A percentile compares a stretch with the other conserved stretches of the same genome.
These are phyloP conservation scores for Chrysodeixis includens DNA, from an alignment of 2,888 invertebrate genomes.

Conservation along the genomic window DNA sequence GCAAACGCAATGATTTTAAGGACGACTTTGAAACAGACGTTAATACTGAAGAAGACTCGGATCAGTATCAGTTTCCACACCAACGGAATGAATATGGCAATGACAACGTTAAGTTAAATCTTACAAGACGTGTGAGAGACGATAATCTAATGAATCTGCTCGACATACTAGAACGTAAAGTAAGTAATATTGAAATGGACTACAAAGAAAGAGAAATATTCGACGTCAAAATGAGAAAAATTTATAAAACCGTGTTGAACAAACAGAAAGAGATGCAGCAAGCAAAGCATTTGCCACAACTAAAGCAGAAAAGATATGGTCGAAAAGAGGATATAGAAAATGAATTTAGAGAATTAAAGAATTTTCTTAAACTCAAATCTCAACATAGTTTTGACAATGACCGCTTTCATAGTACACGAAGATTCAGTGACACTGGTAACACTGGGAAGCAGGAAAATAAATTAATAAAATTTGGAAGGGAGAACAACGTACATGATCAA, in stretches of 20 bases:
- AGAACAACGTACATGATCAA: neutral
- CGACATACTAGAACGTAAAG: conserved; percentile 32
- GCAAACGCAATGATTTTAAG: neutral
- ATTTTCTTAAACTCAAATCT: conserved; percentile 1
- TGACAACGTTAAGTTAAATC: neutral
- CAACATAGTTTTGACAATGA: neutral
- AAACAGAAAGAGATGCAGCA: conserved; percentile 6
- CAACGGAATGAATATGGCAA: neutral
- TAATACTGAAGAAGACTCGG: neutral
- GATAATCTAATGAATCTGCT: conserved; percentile 23
- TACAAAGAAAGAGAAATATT: conserved; percentile 20
- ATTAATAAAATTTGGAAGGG: neutral
- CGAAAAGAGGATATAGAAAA: conserved; percentile 13
- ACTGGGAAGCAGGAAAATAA: neutral
- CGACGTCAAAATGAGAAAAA: conserved; percentile 31
- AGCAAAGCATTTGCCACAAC: neutral
- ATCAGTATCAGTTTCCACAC: neutral
- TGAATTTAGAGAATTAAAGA: neutral
- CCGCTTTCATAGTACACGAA: neutral
- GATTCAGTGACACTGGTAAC: neutral
- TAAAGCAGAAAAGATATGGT: neutral
- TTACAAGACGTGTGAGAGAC: neutral
- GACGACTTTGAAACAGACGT: neutral
- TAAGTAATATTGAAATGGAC: conserved; percentile 20
- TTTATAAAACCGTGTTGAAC: conserved; percentile 19